Percentiles rank a stretch among this genome's conserved stretches.
phyloP scores from a whole-genome alignment of 2,888 invertebrate genomes.

The Diogma glabrata region DNA sequence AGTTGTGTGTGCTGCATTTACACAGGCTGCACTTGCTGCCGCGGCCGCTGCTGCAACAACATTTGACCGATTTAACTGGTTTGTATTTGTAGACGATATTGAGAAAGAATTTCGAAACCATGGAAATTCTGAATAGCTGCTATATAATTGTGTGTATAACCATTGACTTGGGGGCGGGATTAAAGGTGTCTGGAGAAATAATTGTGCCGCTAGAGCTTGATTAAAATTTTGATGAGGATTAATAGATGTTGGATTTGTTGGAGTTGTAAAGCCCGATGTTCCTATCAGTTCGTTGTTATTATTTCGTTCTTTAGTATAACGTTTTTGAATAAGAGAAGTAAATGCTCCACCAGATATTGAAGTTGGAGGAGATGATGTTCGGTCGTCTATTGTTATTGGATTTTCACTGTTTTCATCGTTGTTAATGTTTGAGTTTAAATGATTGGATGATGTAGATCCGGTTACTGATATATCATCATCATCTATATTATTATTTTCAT shows the following conservation, averaged over 20 bases:
- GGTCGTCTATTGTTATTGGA: slow-evolving; percentile 25
- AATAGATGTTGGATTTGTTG: no score
- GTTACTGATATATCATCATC: slow-evolving; percentile 37
- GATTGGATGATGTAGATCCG: slow-evolving; percentile 41
- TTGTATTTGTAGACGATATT: slow-evolving; percentile 14
- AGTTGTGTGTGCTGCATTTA: slow-evolving; percentile 16
- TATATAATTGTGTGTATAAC: slow-evolving; percentile 66
- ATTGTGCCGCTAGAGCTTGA: slow-evolving; percentile 52
- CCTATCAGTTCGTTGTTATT: slow-evolving; percentile 37
- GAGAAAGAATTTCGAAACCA: slow-evolving; percentile 45
- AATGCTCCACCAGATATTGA: slow-evolving; percentile 29
- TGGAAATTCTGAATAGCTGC: slow-evolving; percentile 51
- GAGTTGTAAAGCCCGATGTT: slow-evolving; percentile 22
- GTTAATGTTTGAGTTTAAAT: slow-evolving; percentile 28
- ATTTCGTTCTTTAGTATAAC: slow-evolving; percentile 28
- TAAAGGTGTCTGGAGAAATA: slow-evolving; percentile 62
- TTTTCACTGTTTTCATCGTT: slow-evolving; percentile 32
- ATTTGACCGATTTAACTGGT: neutral
- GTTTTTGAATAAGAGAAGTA: slow-evolving; percentile 35
- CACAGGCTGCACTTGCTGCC: slow-evolving; percentile 1
- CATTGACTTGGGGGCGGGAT: slow-evolving; percentile 66
- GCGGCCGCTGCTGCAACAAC: slow-evolving; percentile 19
- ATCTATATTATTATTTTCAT: slow-evolving; percentile 34
- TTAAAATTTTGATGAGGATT: slow-evolving; percentile 39
- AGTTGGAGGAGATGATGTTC: slow-evolving; percentile 20